phyloP scores from a whole-genome alignment of 2,113 vertebrate genomes.

The Rhineura floridana region DNA sequence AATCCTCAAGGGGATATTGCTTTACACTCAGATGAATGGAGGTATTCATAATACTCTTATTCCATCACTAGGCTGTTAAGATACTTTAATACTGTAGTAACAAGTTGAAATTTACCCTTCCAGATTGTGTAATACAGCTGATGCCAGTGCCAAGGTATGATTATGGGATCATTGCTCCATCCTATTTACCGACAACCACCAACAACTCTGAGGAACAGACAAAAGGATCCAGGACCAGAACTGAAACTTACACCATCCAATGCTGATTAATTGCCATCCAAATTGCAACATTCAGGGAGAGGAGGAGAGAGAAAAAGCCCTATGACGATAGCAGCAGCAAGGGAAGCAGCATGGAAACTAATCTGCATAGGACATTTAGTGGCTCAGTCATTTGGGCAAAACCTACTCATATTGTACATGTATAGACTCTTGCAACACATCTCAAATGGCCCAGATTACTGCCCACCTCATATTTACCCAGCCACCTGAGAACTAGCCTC shows the following conservation, averaged over 20 bases:
- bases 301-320: neutral
- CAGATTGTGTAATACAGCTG: neutral
- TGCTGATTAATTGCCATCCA: neutral
- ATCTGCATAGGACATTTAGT: neutral
- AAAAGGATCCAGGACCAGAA: neutral
- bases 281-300: neutral
- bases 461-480: no score
- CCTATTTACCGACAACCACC: neutral
- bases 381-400: neutral
- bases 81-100: neutral
- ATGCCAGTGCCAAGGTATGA: neutral
- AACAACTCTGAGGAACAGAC: neutral
- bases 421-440: neutral
- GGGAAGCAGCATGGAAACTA: neutral
- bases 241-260: neutral
- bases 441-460: no score
- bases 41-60: neutral
- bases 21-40: neutral
- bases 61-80: rapidly evolving
- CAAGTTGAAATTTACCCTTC: rapidly evolving
- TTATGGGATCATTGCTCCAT: neutral
- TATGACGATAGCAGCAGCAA: neutral
- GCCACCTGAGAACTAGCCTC: no score
- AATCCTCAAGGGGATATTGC: neutral
- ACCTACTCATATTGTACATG: neutral